phyloP scores from a whole-genome alignment of 1,140 invertebrate species.

The Leptonema lineaticorne region DNA sequence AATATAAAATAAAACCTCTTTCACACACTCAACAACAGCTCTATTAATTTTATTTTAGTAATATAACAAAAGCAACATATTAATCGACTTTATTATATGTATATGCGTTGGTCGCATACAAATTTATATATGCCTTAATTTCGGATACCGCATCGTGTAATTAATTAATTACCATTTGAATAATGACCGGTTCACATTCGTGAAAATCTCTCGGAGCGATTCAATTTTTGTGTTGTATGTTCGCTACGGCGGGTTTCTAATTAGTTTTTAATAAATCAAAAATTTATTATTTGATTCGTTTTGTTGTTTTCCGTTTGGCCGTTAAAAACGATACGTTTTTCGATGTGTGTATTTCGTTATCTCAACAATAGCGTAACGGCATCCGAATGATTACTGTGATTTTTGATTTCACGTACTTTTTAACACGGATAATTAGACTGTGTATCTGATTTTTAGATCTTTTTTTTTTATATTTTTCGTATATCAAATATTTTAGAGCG shows the following conservation, averaged over 20 bases:
- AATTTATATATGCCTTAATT: neutral
- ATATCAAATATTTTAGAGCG: too few relatives aligned
- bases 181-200: neutral
- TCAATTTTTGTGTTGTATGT: too few relatives aligned
- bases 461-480: too few relatives aligned
- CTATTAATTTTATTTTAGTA: too few relatives aligned
- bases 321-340: neutral
- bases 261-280: too few relatives aligned
- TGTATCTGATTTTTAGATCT: neutral
- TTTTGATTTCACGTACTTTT: neutral
- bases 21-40: too few relatives aligned
- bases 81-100: too few relatives aligned
- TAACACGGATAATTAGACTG: too few relatives aligned
- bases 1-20: too few relatives aligned
- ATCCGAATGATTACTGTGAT: neutral
- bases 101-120: neutral
- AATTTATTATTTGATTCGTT: constrained; percentile 14
- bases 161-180: constrained; percentile 26
- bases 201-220: too few relatives aligned
- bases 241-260: too few relatives aligned
- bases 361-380: neutral
- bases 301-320: neutral
- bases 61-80: too few relatives aligned
- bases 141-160: neutral
- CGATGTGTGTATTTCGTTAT: neutral